Conservation (phyloP, 2,113 vertebrate genomes). For the Toxotes chatareus region DNA sequence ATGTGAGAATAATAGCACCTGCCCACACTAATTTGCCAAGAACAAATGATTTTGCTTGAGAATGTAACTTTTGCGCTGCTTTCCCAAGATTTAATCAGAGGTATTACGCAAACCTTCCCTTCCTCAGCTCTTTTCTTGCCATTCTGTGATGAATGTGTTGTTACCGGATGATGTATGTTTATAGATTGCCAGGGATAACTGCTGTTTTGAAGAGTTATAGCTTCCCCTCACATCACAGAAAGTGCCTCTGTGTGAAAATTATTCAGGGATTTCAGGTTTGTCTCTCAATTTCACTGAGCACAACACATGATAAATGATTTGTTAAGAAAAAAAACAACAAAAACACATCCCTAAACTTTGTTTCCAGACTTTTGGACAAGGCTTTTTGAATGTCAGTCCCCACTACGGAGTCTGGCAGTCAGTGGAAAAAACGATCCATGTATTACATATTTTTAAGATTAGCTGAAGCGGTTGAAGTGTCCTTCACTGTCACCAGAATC, state of each 20-base stretch:
- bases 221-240: constrained; percentile 81
- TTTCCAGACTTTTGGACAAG: constrained; percentile 55
- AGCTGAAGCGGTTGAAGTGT: constrained; percentile 38
- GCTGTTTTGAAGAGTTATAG: constrained; percentile 89
- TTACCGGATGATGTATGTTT: constrained; percentile 87
- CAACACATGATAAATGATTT: constrained; percentile 69
- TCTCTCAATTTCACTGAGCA: constrained; percentile 71
- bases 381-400: constrained; percentile 54
- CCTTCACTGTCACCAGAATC: constrained; percentile 57
- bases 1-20: constrained; percentile 76
- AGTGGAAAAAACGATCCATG: constrained; percentile 28
- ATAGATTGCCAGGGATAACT: constrained; percentile 87
- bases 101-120: constrained; percentile 82
- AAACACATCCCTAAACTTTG: constrained; percentile 49
- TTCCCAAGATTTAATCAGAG: constrained; percentile 85
- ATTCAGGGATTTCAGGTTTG: constrained; percentile 82
- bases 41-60: constrained; percentile 74
- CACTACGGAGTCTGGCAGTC: constrained; percentile 5
- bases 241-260: constrained; percentile 83
- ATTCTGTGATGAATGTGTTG: constrained; percentile 88
- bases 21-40: constrained; percentile 68
- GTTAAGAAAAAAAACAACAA: constrained; percentile 5
- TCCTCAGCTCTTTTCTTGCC: constrained; percentile 82
- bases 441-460: constrained; percentile 31
- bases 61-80: constrained; percentile 77